phyloP scores from a whole-genome alignment of 2,888 invertebrate species.

The Notodromas monacha region DNA sequence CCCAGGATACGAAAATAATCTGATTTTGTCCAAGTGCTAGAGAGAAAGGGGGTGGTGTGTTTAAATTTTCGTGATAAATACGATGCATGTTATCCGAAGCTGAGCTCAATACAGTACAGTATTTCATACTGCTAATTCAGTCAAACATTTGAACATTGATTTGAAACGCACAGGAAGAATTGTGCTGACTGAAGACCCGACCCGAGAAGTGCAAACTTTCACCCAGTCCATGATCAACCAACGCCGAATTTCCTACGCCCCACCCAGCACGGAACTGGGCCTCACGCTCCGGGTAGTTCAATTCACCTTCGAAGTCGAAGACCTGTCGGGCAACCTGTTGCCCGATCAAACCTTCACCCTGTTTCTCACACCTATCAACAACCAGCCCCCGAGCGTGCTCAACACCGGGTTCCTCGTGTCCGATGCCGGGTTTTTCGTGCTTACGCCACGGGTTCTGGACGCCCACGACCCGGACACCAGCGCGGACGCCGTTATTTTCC shows the following conservation, averaged over 20 bases:
- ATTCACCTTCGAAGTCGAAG: constrained; percentile 15
- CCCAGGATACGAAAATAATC: no score
- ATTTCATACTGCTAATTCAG: no score
- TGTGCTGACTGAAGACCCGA: constrained; percentile 13
- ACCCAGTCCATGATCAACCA: constrained; percentile 16
- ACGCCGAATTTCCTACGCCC: constrained; percentile 15
- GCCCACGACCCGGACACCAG: constrained; percentile 15
- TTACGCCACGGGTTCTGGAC: constrained; percentile 13
- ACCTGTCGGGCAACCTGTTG: constrained; percentile 14
- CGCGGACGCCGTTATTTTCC: constrained; percentile 12
- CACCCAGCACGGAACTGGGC: constrained; percentile 14
- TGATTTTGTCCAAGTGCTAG: no score
- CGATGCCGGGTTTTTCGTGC: constrained; percentile 13
- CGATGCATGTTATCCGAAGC: no score
- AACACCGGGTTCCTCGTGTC: constrained; percentile 13
- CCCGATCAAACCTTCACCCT: constrained; percentile 14
- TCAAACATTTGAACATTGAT: no score
- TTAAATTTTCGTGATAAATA: no score
- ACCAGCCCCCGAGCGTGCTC: constrained; percentile 14
- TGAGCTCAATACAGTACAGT: no score
- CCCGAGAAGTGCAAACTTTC: constrained; percentile 12
- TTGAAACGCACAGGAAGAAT: no score
- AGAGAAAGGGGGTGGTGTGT: no score
- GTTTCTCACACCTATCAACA: constrained; percentile 14
- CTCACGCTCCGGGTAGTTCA: constrained; percentile 14